These are phyloP conservation scores for Micrasema longulum DNA, from an alignment of 1,140 invertebrate species.

Conservation along the genomic window DNA sequence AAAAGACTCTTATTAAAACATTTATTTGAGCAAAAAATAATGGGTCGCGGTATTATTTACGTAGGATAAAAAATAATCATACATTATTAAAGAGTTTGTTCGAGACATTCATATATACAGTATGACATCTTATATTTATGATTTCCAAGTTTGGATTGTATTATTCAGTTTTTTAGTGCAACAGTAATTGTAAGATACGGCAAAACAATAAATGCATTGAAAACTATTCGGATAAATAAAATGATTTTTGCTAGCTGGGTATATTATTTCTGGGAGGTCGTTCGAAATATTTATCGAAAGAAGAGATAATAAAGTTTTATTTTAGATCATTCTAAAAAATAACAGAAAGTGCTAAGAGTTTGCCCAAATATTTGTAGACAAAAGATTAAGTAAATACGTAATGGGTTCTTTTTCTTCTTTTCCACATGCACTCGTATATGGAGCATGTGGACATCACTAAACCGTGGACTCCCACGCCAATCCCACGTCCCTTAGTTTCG, in stretches of 20 bases:
- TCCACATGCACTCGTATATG: no score
- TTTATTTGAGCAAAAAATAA: slow-evolving; percentile 13
- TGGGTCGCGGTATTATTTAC: slow-evolving; percentile 7
- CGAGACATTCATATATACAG: slow-evolving; percentile 13
- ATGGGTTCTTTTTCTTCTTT: no score
- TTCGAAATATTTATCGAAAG: no score
- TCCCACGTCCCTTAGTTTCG: no score
- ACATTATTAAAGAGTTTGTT: slow-evolving; percentile 24
- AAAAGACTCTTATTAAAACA: slow-evolving; percentile 19
- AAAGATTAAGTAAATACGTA: slow-evolving; percentile 12
- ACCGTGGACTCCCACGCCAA: no score
- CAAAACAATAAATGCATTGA: slow-evolving; percentile 33
- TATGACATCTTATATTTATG: slow-evolving; percentile 32
- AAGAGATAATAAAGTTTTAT: no score
- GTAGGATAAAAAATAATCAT: slow-evolving; percentile 24
- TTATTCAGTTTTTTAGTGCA: slow-evolving; percentile 29
- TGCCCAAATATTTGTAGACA: slow-evolving; percentile 16
- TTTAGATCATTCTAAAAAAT: no score
- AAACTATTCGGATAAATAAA: slow-evolving; percentile 22
- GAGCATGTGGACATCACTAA: no score
- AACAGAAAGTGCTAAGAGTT: no score
- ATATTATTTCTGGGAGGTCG: slow-evolving; percentile 27
- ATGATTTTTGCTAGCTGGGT: not conserved
- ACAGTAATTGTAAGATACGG: slow-evolving; percentile 14
- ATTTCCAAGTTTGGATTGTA: slow-evolving; percentile 14